phyloP scores from a whole-genome alignment of 2,113 vertebrate genomes.

The Otolemur garnettii region DNA sequence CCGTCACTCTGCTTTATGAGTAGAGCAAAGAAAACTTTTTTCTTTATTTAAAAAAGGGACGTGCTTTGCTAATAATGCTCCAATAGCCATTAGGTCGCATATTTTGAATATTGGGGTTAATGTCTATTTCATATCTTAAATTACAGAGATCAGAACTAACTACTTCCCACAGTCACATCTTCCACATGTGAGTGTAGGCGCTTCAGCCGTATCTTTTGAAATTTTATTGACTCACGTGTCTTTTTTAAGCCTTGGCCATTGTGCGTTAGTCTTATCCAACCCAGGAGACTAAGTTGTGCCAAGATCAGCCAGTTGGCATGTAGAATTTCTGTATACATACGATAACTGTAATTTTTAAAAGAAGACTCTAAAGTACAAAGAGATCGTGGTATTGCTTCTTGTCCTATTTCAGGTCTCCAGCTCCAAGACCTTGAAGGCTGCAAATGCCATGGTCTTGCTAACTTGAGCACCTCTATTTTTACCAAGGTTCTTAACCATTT shows the following conservation, averaged over 20 bases:
- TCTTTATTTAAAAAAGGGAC: neutral
- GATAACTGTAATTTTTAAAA: neutral
- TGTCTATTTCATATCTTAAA: neutral
- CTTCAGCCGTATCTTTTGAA: neutral
- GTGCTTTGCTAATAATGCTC: neutral
- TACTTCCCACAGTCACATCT: too few relatives aligned
- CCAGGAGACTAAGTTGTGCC: neutral
- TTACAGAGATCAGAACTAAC: neutral
- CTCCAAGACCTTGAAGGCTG: neutral
- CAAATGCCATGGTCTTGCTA: neutral
- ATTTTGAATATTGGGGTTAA: neutral
- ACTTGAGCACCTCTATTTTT: neutral
- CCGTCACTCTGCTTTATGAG: neutral
- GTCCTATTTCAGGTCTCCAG: neutral
- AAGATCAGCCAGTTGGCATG: neutral
- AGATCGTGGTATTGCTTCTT: neutral
- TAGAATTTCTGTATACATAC: neutral
- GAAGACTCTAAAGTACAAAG: neutral
- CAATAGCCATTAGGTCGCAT: neutral
- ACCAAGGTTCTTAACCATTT: neutral
- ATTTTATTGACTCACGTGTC: neutral
- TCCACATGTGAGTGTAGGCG: too few relatives aligned
- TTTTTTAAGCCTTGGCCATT: neutral
- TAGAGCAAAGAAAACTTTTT: neutral
- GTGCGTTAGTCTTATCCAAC: neutral